A percentile compares a stretch with the other conserved stretches of the same genome.
Evolutionary conservation across 2,797 vertebrate species (phyloP).

Genomic region (Oreochromis grahami): DNA sequence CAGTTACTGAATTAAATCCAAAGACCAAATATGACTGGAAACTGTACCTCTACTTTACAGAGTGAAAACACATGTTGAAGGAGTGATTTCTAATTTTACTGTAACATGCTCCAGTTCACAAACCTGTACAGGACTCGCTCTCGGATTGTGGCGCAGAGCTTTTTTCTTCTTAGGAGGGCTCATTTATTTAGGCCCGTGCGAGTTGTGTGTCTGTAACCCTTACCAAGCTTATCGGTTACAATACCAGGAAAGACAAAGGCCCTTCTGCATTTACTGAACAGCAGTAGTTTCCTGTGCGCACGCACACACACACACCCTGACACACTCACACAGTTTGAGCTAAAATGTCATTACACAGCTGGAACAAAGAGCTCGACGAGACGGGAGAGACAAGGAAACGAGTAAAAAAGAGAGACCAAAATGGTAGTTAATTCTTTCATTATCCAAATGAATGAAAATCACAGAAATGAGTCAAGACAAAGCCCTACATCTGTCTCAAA

Average conservation of each 20-base stretch:
- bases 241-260: conserved; percentile 54
- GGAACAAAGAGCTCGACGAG: conserved; percentile 42
- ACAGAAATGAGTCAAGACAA: conserved; percentile 46
- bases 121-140: conserved; percentile 3
- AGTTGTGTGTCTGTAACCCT: conserved; percentile 10
- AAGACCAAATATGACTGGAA: conserved; percentile 31
- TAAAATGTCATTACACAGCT: conserved; percentile 69
- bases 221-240: conserved; percentile 32
- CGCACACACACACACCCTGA: background rate
- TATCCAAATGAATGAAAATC: conserved; percentile 66
- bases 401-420: conserved; percentile 33
- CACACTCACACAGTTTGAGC: conserved; percentile 46
- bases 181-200: conserved; percentile 14
- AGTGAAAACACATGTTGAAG: conserved; percentile 63
- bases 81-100: conserved; percentile 40
- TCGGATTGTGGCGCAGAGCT: background rate
- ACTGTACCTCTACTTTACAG: conserved; percentile 43
- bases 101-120: conserved; percentile 32
- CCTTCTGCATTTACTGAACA: conserved; percentile 40
- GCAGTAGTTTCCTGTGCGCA: conserved; percentile 37
- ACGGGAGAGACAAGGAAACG: conserved; percentile 26
- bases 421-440: conserved; percentile 59
- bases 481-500: conserved; percentile 51
- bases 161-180: background rate
- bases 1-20: conserved; percentile 61